Percentiles rank a stretch among this genome's conserved stretches.
Conservation (phyloP, 2,113 vertebrate genomes). For the Gambusia holbrooki region DNA sequence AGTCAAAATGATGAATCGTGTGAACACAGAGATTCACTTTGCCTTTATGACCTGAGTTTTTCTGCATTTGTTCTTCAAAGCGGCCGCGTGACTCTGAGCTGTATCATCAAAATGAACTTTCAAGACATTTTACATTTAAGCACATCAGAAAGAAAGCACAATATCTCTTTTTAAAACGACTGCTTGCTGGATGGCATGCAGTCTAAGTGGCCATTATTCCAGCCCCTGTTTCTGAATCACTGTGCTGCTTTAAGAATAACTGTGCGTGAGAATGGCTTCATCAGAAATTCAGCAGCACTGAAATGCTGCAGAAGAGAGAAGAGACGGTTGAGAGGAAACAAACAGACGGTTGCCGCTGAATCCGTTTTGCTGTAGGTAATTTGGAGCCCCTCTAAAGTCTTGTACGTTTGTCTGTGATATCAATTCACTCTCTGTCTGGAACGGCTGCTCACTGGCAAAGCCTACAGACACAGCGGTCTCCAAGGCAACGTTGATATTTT, state of each 20-base stretch:
- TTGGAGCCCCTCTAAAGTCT: not conserved
- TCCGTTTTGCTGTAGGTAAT: not conserved
- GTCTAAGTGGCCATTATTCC: not conserved
- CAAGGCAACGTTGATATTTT: conserved; percentile 4
- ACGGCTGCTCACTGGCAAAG: not conserved
- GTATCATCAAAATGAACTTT: not conserved
- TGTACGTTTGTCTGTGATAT: not conserved
- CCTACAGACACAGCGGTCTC: not conserved
- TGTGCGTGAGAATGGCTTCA: not conserved
- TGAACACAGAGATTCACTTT: not conserved
- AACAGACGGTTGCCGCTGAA: not conserved
- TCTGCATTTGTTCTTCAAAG: not conserved
- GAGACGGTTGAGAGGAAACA: not conserved
- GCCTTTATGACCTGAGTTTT: not conserved
- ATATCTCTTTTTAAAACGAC: not conserved
- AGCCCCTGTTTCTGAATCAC: not conserved
- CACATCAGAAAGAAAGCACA: not conserved
- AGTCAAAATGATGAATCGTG: not conserved
- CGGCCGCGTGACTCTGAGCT: not conserved
- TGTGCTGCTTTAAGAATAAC: not conserved
- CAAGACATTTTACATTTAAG: not conserved
- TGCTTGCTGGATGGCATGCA: not conserved
- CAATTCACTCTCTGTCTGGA: not conserved
- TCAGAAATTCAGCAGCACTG: not conserved
- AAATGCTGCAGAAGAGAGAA: not conserved